Percentiles rank a stretch among this genome's conserved stretches.
Conservation (phyloP, 2,113 vertebrate genomes). For the Cololabis saira region DNA sequence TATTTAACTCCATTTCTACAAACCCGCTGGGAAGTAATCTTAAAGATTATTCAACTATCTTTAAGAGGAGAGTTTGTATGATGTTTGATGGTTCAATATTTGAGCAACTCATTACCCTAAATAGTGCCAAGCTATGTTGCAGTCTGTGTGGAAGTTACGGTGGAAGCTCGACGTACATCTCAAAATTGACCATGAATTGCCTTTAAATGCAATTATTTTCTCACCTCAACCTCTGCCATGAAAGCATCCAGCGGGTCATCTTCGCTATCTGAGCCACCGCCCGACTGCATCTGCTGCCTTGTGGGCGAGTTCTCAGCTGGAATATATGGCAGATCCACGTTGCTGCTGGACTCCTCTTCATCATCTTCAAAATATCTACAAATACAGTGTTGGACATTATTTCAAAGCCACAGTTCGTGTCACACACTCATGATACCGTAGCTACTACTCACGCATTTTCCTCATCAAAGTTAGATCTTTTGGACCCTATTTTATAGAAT, state of each 20-base stretch:
- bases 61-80: no score
- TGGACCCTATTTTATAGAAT: constrained; percentile 98
- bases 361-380: constrained; percentile 98
- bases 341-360: constrained; percentile 93
- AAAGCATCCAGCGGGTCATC: constrained; percentile 98
- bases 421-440: neutral
- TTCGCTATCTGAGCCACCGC: constrained; percentile 93
- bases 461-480: constrained; percentile 96
- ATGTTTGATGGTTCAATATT: no score
- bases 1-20: no score
- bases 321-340: constrained; percentile 94
- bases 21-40: no score
- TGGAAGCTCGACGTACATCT: no score
- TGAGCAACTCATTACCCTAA: no score
- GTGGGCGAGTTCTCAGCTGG: constrained; percentile 98
- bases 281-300: constrained; percentile 90
- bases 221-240: constrained; percentile 98
- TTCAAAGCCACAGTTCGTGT: neutral
- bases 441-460: constrained; percentile 88
- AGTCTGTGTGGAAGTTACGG: no score
- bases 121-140: no score
- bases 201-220: constrained; percentile 13
- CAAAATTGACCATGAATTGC: neutral
- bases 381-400: neutral
- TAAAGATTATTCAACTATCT: no score